These are phyloP conservation scores for Stenurella melanura DNA, from an alignment of 2,888 invertebrate genomes.

Conservation along the genomic window DNA sequence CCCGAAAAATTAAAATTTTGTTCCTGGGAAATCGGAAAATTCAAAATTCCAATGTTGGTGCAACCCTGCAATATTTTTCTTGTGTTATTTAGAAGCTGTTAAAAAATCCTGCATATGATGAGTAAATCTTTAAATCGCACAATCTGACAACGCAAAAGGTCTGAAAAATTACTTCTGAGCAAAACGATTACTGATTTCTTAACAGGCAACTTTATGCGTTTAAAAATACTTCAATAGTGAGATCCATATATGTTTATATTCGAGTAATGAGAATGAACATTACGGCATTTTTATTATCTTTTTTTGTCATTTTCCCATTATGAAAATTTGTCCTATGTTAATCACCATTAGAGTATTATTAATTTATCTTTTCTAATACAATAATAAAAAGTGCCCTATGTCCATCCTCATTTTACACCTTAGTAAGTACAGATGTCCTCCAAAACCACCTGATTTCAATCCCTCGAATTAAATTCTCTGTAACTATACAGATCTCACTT, in stretches of 20 bases:
- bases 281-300: neutral
- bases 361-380: too few species aligned
- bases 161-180: neutral
- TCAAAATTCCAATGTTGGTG: too few species aligned
- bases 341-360: too few species aligned
- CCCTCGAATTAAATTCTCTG: neutral
- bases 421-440: neutral
- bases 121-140: neutral
- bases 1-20: too few species aligned
- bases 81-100: too few species aligned
- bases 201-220: slow-evolving; percentile 4
- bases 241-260: slow-evolving; percentile 1
- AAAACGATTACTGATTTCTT: neutral
- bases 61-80: too few species aligned
- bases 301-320: too few species aligned
- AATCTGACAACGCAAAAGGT: too few species aligned
- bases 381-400: neutral
- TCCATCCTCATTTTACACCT: neutral
- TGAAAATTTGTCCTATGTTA: too few species aligned
- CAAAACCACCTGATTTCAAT: neutral
- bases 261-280: neutral
- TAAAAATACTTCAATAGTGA: slow-evolving; percentile 13
- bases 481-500: slow-evolving; percentile 30
- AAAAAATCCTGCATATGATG: neutral
- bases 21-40: too few species aligned